These are phyloP conservation scores for Orchesellides sinensis DNA, from an alignment of 2,888 invertebrate species.

Conservation along the genomic window DNA sequence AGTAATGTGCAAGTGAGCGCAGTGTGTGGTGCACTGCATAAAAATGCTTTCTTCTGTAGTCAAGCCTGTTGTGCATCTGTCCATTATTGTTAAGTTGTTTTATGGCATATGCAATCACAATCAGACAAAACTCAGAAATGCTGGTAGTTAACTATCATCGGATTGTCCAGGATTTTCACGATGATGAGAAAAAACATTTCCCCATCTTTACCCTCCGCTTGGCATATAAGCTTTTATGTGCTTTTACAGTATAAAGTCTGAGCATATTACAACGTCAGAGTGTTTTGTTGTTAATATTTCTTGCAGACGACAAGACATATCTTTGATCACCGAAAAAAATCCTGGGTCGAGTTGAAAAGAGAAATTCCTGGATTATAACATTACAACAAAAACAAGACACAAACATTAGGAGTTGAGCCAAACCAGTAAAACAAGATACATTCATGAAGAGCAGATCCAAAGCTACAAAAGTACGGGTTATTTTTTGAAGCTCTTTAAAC, in stretches of 20 bases:
- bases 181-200: slow-evolving; percentile 25
- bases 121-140: neutral
- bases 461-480: neutral
- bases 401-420: neutral
- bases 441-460: neutral
- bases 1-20: neutral
- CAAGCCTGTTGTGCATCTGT: neutral
- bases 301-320: slow-evolving; percentile 28
- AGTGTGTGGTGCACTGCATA: neutral
- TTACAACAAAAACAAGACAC: neutral
- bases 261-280: slow-evolving; percentile 5
- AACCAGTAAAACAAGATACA: neutral
- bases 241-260: neutral
- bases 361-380: neutral
- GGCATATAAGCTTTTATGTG: neutral
- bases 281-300: slow-evolving; percentile 24
- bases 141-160: slow-evolving; percentile 28
- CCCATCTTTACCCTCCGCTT: slow-evolving; percentile 1
- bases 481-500: neutral
- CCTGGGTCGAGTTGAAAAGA: neutral
- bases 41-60: no score
- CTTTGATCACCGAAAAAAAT: neutral
- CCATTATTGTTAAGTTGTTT: slow-evolving; percentile 8
- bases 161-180: slow-evolving; percentile 25
- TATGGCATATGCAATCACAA: slow-evolving; percentile 14